Percentiles rank a stretch among this genome's conserved stretches.
These are phyloP conservation scores for Mareca strepera DNA, from an alignment of 2,797 vertebrate species.

Conservation along the genomic window DNA sequence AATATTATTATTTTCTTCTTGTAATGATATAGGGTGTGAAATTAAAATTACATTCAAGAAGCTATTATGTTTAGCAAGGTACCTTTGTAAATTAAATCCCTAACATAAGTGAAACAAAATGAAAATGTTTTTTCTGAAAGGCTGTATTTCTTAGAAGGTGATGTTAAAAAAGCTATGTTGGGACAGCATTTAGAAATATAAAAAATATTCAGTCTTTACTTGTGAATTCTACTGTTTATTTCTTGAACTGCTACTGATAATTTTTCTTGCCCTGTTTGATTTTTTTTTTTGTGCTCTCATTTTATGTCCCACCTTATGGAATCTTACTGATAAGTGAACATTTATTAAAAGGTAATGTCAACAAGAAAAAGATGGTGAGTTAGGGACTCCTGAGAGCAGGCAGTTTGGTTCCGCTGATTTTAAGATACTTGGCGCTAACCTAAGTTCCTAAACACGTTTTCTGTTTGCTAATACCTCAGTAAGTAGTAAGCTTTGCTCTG, in stretches of 20 bases:
- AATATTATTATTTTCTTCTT: not conserved
- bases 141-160: not conserved
- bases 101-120: not conserved
- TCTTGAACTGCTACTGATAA: not conserved
- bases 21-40: not conserved
- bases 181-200: not conserved
- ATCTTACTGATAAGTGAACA: not conserved
- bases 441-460: not conserved
- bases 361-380: not conserved
- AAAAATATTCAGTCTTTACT: not conserved
- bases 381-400: not conserved
- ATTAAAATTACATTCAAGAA: not conserved
- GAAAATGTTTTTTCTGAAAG: not conserved
- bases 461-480: not conserved
- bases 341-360: not conserved
- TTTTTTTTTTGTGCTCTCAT: not conserved
- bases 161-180: not conserved
- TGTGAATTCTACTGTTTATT: not conserved
- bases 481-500: not conserved
- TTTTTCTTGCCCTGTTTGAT: not conserved
- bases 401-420: not conserved
- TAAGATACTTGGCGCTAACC: not conserved
- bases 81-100: not conserved
- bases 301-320: not conserved
- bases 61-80: not conserved